Percentiles rank a stretch among this genome's conserved stretches.
These are phyloP conservation scores for Phyto melanocephala DNA, from an alignment of 2,888 invertebrate genomes.

Conservation along the genomic window DNA sequence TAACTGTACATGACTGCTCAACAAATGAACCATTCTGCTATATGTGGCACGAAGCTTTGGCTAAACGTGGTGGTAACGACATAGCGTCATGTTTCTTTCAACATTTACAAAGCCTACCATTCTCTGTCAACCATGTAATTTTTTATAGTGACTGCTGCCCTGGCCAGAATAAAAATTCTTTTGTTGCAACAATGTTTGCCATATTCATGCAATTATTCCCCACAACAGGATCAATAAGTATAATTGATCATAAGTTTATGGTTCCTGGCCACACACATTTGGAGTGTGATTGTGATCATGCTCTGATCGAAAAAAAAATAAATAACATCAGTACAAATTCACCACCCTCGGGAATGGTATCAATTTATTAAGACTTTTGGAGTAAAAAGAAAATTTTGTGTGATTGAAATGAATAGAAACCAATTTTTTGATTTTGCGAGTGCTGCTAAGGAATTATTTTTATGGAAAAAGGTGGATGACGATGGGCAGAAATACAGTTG, in stretches of 20 bases:
- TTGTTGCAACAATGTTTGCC: constrained; percentile 29
- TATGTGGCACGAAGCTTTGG: too few species aligned
- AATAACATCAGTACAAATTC: constrained; percentile 11
- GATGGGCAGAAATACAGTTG: constrained; percentile 5
- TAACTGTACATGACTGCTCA: too few species aligned
- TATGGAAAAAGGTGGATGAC: constrained; percentile 12
- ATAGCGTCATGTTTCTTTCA: background rate
- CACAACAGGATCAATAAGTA: too few species aligned
- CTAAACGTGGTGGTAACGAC: too few species aligned
- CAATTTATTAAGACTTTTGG: constrained; percentile 30
- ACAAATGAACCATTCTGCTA: too few species aligned
- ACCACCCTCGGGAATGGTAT: constrained; percentile 30
- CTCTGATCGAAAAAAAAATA: constrained; percentile 15
- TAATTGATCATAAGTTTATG: too few species aligned
- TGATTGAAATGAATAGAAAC: too few species aligned
- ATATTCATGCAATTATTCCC: constrained; percentile 24
- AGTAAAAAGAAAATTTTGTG: constrained; percentile 31
- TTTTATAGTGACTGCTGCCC: constrained; percentile 1
- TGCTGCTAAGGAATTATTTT: too few species aligned
- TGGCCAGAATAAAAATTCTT: constrained; percentile 24
- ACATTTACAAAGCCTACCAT: background rate
- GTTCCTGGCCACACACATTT: too few species aligned
- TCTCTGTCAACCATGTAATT: background rate
- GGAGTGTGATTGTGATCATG: too few species aligned
- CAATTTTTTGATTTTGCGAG: too few species aligned